Conservation (phyloP, 2,113 vertebrate genomes). For the Rattus rattus region DNA sequence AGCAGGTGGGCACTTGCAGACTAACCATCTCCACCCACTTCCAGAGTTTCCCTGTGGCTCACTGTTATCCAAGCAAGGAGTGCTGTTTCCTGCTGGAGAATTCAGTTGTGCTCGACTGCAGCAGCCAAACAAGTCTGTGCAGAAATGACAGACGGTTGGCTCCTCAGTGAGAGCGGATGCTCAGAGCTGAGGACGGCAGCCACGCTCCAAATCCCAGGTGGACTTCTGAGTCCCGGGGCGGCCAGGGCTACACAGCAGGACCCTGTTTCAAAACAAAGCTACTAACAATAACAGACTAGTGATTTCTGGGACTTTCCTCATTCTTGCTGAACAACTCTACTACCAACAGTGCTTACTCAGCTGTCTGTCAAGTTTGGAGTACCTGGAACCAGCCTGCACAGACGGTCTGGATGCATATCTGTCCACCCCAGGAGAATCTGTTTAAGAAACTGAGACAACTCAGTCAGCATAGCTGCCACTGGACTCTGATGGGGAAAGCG, state of each 20-base stretch:
- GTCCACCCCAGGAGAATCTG: background rate
- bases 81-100: background rate
- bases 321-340: background rate
- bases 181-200: slow-evolving; percentile 1
- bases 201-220: background rate
- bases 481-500: background rate
- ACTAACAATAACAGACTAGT: background rate
- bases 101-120: background rate
- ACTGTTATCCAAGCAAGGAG: background rate
- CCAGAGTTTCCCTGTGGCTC: background rate
- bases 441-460: background rate
- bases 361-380: background rate
- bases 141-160: background rate
- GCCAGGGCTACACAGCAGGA: too few relatives aligned
- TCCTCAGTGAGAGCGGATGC: background rate
- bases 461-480: background rate
- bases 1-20: background rate
- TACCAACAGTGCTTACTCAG: background rate
- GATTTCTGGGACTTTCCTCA: background rate
- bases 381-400: background rate
- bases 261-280: background rate
- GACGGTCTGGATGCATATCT: background rate
- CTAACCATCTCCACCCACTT: background rate
- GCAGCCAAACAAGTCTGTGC: background rate
- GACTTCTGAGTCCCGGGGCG: background rate